Percentiles rank a stretch among this genome's conserved stretches.
phyloP scores from a whole-genome alignment of 1,140 invertebrate species.

The Bombus balteatus region DNA sequence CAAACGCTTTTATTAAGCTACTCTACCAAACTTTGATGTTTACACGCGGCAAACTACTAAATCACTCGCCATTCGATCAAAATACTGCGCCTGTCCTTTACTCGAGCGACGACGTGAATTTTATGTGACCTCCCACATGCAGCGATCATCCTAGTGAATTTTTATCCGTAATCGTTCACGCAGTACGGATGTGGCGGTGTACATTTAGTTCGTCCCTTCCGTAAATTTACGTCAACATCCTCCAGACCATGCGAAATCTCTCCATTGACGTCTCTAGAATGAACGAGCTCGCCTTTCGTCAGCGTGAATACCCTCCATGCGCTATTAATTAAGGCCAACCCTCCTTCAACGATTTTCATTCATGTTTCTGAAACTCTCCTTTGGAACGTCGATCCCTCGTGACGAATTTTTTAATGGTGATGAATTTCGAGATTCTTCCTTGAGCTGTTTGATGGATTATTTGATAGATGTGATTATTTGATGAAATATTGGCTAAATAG shows the following conservation, averaged over 20 bases:
- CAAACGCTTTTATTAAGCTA: too few species aligned
- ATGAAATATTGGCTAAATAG: background rate
- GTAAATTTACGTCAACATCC: conserved; percentile 36
- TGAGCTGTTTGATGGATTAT: background rate
- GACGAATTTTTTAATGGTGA: background rate
- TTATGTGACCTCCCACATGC: conserved; percentile 40
- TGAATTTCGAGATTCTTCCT: background rate
- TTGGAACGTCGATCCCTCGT: background rate
- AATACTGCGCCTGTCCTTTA: too few species aligned
- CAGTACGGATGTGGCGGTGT: conserved; percentile 52
- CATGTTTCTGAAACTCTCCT: background rate
- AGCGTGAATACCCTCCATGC: too few species aligned
- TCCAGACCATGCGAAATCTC: background rate
- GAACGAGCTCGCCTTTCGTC: background rate
- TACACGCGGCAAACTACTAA: too few species aligned
- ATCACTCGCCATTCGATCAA: too few species aligned
- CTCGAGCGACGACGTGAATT: conserved; percentile 45
- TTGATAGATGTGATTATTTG: background rate
- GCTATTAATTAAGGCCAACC: background rate
- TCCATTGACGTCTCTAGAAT: conserved; percentile 5
- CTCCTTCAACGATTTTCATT: background rate
- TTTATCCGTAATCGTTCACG: conserved; percentile 54
- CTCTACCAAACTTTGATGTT: too few species aligned
- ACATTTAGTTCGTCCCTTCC: conserved; percentile 16
- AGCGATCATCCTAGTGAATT: conserved; percentile 34